A percentile compares a stretch with the other conserved stretches of the same genome.
Evolutionary conservation across 2,113 vertebrate genomes (phyloP).

Genomic region (Tragelaphus buxtoni): DNA sequence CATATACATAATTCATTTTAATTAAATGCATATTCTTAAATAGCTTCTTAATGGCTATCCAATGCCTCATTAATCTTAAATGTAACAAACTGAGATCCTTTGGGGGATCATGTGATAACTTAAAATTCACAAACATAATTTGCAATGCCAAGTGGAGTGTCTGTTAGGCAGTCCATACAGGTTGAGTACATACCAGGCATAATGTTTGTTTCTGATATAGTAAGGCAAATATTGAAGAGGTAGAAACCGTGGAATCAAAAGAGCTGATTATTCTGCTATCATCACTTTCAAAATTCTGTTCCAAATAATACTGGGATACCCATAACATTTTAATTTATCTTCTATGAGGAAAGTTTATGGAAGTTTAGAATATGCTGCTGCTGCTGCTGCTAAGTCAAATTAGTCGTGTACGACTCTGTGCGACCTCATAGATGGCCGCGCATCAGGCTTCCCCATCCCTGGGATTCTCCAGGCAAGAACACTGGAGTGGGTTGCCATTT

Average conservation of each 20-base stretch:
- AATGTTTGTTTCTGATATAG: not conserved
- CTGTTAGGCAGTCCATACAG: not conserved
- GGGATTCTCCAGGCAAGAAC: too few relatives aligned
- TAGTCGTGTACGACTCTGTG: too few relatives aligned
- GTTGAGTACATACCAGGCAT: not conserved
- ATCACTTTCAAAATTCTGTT: not conserved
- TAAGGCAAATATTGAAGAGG: not conserved
- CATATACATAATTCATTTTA: slow-evolving; percentile 73
- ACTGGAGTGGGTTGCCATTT: too few relatives aligned
- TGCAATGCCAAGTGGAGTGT: not conserved
- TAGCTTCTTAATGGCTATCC: slow-evolving; percentile 61
- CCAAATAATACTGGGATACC: not conserved
- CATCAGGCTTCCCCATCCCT: too few relatives aligned
- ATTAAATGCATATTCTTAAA: slow-evolving; percentile 72
- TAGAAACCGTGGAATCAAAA: not conserved
- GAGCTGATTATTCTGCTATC: not conserved
- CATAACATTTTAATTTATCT: not conserved
- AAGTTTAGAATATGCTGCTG: not conserved
- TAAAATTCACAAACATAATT: slow-evolving; percentile 54
- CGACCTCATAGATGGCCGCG: too few relatives aligned
- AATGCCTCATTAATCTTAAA: slow-evolving; percentile 73
- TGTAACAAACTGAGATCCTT: slow-evolving; percentile 61
- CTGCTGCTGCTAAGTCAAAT: too few relatives aligned
- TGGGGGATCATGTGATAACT: slow-evolving; percentile 55
- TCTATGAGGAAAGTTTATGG: not conserved